Evolutionary conservation across 2,888 invertebrate species (phyloP).

Genomic region (Branchellion lobata): DNA sequence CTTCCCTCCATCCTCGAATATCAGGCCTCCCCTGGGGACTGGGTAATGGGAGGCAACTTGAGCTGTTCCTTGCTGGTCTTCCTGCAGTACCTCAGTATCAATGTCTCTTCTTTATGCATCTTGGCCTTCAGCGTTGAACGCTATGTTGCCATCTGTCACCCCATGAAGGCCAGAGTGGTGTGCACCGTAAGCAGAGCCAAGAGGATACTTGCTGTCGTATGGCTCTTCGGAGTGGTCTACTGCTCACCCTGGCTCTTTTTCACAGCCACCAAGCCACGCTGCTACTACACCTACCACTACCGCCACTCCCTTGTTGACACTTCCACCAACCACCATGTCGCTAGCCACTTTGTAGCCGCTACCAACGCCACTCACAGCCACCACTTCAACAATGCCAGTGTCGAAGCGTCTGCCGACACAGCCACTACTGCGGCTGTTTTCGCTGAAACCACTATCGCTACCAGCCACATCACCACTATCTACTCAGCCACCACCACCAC

Average conservation of each 20-base stretch:
- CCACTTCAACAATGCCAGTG: background rate
- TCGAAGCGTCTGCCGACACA: background rate
- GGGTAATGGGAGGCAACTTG: constrained; percentile 65
- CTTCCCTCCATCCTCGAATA: constrained; percentile 64
- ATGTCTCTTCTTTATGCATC: constrained; percentile 68
- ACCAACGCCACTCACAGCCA: background rate
- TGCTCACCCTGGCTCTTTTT: constrained; percentile 68
- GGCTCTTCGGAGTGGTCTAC: constrained; percentile 67
- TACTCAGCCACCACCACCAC: too few relatives aligned
- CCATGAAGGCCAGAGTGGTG: constrained; percentile 66
- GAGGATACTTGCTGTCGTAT: constrained; percentile 66
- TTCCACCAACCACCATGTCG: too few relatives aligned
- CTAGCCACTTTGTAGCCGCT: too few relatives aligned
- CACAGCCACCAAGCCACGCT: constrained; percentile 1
- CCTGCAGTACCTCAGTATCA: constrained; percentile 68
- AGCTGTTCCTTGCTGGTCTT: constrained; percentile 66
- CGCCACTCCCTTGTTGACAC: too few relatives aligned
- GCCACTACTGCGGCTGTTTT: too few relatives aligned
- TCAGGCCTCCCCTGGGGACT: constrained; percentile 64
- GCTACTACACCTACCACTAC: background rate
- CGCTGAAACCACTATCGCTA: too few relatives aligned
- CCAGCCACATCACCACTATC: too few relatives aligned
- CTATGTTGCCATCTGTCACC: constrained; percentile 70
- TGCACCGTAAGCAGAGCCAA: constrained; percentile 69
- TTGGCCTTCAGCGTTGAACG: constrained; percentile 71